These are phyloP conservation scores for Myotis pilosus DNA, from an alignment of 2,797 vertebrate genomes.

Conservation along the genomic window DNA sequence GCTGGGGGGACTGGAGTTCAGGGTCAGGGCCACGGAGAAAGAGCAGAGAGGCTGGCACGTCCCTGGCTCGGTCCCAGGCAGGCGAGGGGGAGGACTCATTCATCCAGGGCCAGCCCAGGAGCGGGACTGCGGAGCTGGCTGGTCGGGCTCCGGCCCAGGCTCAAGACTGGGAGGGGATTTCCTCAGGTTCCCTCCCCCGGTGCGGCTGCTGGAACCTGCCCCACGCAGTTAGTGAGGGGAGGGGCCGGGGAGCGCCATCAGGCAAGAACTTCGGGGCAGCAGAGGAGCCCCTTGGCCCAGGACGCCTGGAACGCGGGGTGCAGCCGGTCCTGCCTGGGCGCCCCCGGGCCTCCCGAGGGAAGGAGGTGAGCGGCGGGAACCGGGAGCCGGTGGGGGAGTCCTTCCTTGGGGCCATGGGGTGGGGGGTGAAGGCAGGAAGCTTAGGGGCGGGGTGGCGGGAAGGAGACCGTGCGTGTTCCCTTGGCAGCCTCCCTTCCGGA, in stretches of 20 bases:
- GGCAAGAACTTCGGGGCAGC: background rate
- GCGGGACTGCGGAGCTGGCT: background rate
- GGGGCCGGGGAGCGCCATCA: background rate
- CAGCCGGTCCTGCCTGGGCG: background rate
- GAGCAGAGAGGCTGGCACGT: background rate
- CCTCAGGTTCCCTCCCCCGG: background rate
- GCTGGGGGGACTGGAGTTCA: background rate
- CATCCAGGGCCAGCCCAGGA: conserved; percentile 59
- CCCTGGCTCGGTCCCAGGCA: conserved; percentile 52
- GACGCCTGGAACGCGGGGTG: background rate
- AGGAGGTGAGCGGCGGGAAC: conserved; percentile 46
- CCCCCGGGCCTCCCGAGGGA: conserved; percentile 5
- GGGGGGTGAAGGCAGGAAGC: background rate
- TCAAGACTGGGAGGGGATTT: conserved; percentile 60
- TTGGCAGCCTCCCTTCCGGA: background rate
- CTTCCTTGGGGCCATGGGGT: too few relatives aligned
- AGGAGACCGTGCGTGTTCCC: background rate
- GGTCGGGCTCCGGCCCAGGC: background rate
- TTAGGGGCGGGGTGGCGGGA: too few relatives aligned
- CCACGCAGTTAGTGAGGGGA: background rate
- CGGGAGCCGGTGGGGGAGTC: background rate
- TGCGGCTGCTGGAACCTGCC: conserved; percentile 19
- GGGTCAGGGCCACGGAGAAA: background rate
- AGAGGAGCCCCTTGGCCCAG: background rate
- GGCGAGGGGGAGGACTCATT: conserved; percentile 44